Percentiles rank a stretch among this genome's conserved stretches.
Conservation (phyloP, 2,113 vertebrate species). For the Crotalus viridis region DNA sequence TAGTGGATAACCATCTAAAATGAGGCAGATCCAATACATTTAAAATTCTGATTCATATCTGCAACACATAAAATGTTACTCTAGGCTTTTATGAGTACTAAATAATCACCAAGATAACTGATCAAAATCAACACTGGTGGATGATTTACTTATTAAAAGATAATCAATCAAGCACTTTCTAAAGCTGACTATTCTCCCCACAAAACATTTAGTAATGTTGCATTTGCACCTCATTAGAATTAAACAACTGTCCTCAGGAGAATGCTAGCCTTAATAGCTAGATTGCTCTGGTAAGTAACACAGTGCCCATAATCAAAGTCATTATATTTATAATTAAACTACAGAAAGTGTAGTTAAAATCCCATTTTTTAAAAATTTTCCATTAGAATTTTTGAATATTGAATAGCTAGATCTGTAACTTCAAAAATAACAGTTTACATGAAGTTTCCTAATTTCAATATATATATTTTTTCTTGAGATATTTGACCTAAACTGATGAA, state of each 20-base stretch:
- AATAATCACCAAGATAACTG: background rate
- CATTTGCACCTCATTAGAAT: background rate
- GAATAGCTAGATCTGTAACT: background rate
- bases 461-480: slow-evolving; percentile 22
- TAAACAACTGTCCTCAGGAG: background rate
- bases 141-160: background rate
- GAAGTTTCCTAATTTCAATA: slow-evolving; percentile 17
- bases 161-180: background rate
- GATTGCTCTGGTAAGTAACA: background rate
- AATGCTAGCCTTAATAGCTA: background rate
- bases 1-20: background rate
- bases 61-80: background rate
- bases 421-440: slow-evolving; percentile 14
- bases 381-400: slow-evolving; percentile 2
- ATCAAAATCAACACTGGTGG: background rate
- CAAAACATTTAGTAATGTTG: background rate
- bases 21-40: background rate
- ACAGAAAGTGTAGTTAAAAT: background rate
- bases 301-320: background rate
- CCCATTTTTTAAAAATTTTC: background rate
- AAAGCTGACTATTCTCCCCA: background rate
- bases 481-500: slow-evolving; percentile 25
- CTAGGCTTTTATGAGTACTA: background rate
- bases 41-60: background rate
- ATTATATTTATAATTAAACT: background rate